Base-by-base conservation (phyloP, 2,113 vertebrate species). In the Muntiacus muntjak region DNA sequence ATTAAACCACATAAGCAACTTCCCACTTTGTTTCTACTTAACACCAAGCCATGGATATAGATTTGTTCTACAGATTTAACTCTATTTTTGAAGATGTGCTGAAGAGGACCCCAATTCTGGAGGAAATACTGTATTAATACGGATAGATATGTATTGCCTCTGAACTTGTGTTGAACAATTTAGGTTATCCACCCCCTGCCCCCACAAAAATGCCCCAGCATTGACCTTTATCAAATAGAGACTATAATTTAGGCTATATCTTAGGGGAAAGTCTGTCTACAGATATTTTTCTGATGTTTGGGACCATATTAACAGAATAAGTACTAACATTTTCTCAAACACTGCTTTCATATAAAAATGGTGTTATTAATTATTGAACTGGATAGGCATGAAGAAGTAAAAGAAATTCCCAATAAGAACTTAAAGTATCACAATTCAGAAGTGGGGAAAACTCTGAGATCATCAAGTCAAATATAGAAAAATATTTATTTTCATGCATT, bases 341-440 rank as follows among this genome's bases (percentile, higher is more conserved):
- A 36, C 21, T 19, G 17, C 36, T 81, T 95, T 12, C 16, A 57
- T 21, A 7, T 45, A 30, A 21, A 79, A 33, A 52, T 7, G 50
- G 0, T 10, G 43, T 26, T 91, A 47, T 43, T 17, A 57, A 54
- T 74, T 74, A 50, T 91, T 87, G 9, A 58, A 55, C 7, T 55
- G 71, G 17, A 6, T 58, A 43, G 0, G 28, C 13, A 45, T 19
- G 5, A 7, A 6, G 14, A 88, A 10, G 58, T 67, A 21, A 64
- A 71, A 82, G 9, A 55, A 25, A 81, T 88, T 78, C 47, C 16
- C 6, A 47, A 21, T 2, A 94, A 94, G 3, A 96, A 79, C 3
- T 88, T 89, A 93, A 92, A 82, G 89, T 79, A 82, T 45, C 13
- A 87, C 12, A 84, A 33, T 45, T 94, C 43, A 71, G 23, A 64